Evolutionary conservation across 2,113 vertebrate species (phyloP).

Genomic region (Nymphicus hollandicus): DNA sequence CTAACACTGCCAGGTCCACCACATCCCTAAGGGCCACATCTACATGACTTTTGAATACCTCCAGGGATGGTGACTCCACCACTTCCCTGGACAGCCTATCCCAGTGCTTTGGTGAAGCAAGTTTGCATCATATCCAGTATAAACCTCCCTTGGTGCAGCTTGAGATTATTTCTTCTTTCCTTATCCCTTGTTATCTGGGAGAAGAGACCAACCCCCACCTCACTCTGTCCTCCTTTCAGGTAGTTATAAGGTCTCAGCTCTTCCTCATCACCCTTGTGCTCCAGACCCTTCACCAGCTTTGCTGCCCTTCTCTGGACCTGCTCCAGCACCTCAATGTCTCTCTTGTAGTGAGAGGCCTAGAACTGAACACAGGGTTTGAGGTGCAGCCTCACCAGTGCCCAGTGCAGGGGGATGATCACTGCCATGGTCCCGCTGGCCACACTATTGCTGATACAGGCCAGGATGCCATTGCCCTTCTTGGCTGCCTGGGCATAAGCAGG

Average conservation of each 20-base stretch:
- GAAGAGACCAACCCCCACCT: background rate
- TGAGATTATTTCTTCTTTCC: background rate
- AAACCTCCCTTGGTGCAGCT: background rate
- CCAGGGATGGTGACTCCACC: background rate
- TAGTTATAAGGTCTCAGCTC: accelerated
- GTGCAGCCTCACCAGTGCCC: background rate
- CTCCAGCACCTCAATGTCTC: background rate
- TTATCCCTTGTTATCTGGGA: background rate
- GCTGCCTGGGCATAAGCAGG: too few relatives aligned
- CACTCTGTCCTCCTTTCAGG: background rate
- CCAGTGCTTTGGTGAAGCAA: background rate
- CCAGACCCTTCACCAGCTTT: background rate
- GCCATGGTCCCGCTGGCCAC: background rate
- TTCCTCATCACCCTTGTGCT: background rate
- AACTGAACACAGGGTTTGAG: background rate
- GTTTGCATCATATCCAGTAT: background rate
- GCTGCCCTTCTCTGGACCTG: background rate
- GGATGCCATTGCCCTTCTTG: too few relatives aligned
- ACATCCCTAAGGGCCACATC: too few relatives aligned
- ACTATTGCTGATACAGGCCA: accelerated
- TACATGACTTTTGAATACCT: background rate
- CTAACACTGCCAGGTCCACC: background rate
- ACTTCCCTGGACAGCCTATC: background rate
- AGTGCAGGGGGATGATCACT: accelerated
- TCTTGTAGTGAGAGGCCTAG: background rate